phyloP scores from a whole-genome alignment of 2,113 vertebrate genomes.

The Microcebus griseorufus region DNA sequence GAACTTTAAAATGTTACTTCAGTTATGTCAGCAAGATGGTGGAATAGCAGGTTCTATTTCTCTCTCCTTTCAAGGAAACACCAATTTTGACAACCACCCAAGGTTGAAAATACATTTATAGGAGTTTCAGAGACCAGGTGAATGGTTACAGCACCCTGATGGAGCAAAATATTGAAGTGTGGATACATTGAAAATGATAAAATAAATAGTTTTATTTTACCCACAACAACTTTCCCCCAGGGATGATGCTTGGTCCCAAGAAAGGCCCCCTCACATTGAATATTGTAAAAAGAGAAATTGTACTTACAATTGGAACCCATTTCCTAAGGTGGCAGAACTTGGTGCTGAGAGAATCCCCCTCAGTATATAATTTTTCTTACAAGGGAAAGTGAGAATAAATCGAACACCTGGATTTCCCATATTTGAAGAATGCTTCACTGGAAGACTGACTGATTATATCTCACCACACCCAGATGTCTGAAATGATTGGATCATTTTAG shows the following conservation, averaged over 20 bases:
- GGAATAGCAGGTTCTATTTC: neutral
- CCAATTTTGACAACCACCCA: neutral
- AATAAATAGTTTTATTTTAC: neutral
- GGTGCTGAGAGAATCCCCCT: neutral
- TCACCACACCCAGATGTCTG: neutral
- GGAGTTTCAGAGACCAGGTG: neutral
- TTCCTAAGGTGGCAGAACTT: neutral
- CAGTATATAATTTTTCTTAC: neutral
- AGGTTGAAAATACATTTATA: neutral
- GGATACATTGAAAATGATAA: neutral
- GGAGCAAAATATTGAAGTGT: neutral
- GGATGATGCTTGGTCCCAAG: neutral
- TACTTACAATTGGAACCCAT: neutral
- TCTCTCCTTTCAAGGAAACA: neutral
- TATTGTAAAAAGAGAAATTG: neutral
- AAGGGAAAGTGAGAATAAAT: neutral
- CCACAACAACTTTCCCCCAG: neutral
- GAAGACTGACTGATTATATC: neutral
- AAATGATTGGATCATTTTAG: neutral
- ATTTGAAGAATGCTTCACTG: neutral
- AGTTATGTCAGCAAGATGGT: neutral
- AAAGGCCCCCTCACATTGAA: neutral
- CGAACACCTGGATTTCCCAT: neutral
- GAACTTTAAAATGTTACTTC: neutral
- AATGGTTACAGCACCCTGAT: neutral